Evolutionary conservation across 2,888 invertebrate species (phyloP).

Genomic region (Antitype chi): DNA sequence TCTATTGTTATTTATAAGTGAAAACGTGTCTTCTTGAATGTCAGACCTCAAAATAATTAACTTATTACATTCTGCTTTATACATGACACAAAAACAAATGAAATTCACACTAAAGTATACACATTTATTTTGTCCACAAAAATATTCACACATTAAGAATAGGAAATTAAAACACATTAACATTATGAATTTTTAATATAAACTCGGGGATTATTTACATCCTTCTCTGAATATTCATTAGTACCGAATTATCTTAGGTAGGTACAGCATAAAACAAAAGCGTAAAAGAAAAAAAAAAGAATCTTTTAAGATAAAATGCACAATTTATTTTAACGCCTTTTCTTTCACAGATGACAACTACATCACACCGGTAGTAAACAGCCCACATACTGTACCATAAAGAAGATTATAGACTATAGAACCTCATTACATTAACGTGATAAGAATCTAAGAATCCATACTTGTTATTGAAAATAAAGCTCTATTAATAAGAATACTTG

Average conservation of each 20-base stretch:
- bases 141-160: slow-evolving; percentile 8
- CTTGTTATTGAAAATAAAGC: slow-evolving; percentile 58
- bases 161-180: background rate
- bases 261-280: slow-evolving; percentile 13
- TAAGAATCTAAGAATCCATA: slow-evolving; percentile 27
- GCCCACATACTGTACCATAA: slow-evolving; percentile 36
- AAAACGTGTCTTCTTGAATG: background rate
- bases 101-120: background rate
- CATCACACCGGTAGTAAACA: slow-evolving; percentile 35
- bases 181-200: slow-evolving; percentile 7
- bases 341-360: slow-evolving; percentile 58
- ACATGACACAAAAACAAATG: background rate
- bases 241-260: background rate
- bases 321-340: background rate
- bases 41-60: background rate
- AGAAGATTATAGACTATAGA: slow-evolving; percentile 50
- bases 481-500: slow-evolving; percentile 33
- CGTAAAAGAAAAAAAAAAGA: background rate
- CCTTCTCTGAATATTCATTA: slow-evolving; percentile 36
- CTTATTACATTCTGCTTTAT: background rate
- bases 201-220: slow-evolving; percentile 13
- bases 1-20: background rate
- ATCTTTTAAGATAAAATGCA: background rate
- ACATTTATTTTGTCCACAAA: background rate
- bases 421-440: slow-evolving; percentile 13